Base-by-base conservation (phyloP, 2,797 vertebrate genomes). In the Phoxinus dragarum region DNA sequence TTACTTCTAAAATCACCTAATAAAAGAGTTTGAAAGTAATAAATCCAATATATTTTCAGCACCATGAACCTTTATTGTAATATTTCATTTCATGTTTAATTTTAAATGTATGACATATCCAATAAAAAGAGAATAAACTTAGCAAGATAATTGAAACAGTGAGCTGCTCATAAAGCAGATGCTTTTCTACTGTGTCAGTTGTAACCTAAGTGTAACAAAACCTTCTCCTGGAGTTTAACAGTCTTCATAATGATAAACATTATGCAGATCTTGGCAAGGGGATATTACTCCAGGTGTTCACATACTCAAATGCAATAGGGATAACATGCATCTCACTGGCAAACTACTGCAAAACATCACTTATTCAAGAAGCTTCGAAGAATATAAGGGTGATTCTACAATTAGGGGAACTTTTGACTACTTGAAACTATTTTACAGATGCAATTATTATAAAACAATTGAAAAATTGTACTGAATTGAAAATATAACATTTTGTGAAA, bases 241-340 rank as follows among this genome's bases (percentile, higher is more conserved):
- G 36, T 44, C 75, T 86, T 75, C 59, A 75, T 66, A 75, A 75
- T 75, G 72, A 84, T 76, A n/a, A 67, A 67, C 47, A 68, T 77
- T 17, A 42, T 56, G 23, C 69, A 49, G 61, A 69, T 68, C 7
- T 47, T 80, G 72, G 82, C 72, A 42, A 40, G 23, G 49, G 6
- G 23, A 17, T 11, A 31, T 11, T 21, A 31, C 34, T 75, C 61
- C 59, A 76, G 82, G 73, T 84, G 73, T 77, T 84, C 36, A 27
- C 47, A 42, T 11, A 21, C 44, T 75, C 23, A 66, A 79, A 44
- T 47, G 16, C 38, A 36, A 47, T 5, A 23, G 61, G 3, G 4
- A 27, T 16, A 72, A 14, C 80, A 72, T 27, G 9, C 1, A 11
- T 72, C 44, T 75, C 31, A 66, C 31, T 6, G 12, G 56, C 9